Evolutionary conservation across 2,113 vertebrate genomes (phyloP), one percentile per base, ranked within the genome.

Genomic region (zebrafish (Danio rerio)): DNA sequence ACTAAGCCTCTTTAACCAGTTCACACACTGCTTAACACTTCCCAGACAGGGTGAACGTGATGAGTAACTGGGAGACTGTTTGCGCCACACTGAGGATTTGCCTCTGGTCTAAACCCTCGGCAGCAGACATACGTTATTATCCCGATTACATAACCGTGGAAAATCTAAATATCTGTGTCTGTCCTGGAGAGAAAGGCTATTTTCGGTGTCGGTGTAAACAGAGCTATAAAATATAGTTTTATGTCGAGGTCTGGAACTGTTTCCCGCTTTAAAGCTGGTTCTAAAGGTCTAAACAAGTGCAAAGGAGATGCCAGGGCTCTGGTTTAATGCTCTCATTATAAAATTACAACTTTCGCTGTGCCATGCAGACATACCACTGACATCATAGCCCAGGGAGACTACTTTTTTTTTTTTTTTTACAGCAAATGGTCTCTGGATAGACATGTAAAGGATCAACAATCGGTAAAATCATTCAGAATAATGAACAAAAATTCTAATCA

Each of bases 1-100:
- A 42, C 72, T 75, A 75, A 73, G 70, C 70, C 53, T 74, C 55
- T 74, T 74, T 61, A 18, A 53, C 56, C 56, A 68, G 53, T 50
- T 81, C 55, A 47, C 42, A 61, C 52, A 47, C 9, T 50, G 68
- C 52, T 72, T 47, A 76, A 59, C 73, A 58, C 56, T 50, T 18
- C 2, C 49, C 13, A 43, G 45, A 56, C 5, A 0, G n/a, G 21
- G 43, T 40, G 49, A 62, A 71, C 71, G 40, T 73, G 56, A 81
- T 73, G 80, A 73, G 69, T 49, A 62, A 72, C 78, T 50, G 40
- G 9, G 7, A 45, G 50, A 42, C 16, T 40, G 9, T 42, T 31
- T 59, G 55, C 59, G 82, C 71, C 50, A 20, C 49, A 59, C 10
- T 20, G 6, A 55, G 56, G 53, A 83, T 50, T 47, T 59, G 55